Percentiles rank a stretch among this genome's conserved stretches.
Conservation (phyloP, 1,140 invertebrate genomes). For the Macrobrachium rosenbergii region DNA sequence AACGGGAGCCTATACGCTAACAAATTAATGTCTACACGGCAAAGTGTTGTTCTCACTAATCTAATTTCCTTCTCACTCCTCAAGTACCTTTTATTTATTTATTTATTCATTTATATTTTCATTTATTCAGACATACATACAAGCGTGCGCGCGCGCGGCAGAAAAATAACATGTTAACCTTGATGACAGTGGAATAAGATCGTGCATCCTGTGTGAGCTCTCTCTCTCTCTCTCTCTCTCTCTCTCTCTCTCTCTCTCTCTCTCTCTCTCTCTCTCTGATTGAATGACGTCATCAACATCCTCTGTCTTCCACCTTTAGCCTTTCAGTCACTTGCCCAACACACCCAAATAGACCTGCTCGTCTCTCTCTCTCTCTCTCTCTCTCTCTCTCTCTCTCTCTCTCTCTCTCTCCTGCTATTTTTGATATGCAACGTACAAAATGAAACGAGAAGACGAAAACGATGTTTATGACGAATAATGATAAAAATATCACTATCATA, state of each 20-base stretch:
- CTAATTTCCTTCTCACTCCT: background rate
- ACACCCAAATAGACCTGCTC: background rate
- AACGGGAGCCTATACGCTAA: background rate
- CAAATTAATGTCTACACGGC: background rate
- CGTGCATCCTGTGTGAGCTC: no score
- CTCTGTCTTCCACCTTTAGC: background rate
- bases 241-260: conserved; percentile 20
- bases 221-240: conserved; percentile 17
- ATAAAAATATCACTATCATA: no score
- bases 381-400: conserved; percentile 29
- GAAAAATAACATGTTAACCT: no score
- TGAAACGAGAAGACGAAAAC: background rate
- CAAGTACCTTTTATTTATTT: background rate
- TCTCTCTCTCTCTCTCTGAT: background rate
- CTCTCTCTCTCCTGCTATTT: conserved; percentile 19
- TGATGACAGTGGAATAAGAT: no score
- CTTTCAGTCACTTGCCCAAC: background rate
- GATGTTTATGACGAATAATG: no score
- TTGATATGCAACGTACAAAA: background rate
- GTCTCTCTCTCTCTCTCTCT: conserved; percentile 24
- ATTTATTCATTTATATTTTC: background rate
- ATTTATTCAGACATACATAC: background rate
- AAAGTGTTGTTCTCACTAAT: background rate
- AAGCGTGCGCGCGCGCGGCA: background rate
- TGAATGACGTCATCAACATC: background rate